Conservation (phyloP, 2,113 vertebrate species). For the Sclerurus mexicanus region DNA sequence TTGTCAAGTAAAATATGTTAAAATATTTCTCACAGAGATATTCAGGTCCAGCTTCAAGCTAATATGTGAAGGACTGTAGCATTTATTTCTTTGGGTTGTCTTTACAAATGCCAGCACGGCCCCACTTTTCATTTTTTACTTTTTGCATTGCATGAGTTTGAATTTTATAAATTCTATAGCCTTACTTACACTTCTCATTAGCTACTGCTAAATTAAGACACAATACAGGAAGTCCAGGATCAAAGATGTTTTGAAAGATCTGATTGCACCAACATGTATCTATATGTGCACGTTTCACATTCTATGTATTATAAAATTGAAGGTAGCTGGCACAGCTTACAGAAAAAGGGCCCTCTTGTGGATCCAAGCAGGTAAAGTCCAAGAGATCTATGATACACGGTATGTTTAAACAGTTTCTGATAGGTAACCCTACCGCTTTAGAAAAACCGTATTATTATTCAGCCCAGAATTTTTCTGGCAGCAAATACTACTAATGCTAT, state of each 20-base stretch:
- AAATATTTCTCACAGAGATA: not conserved
- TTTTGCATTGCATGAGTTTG: not conserved
- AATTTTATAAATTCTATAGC: not conserved
- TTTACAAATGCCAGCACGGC: not conserved
- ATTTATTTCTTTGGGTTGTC: not conserved
- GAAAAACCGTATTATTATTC: not conserved
- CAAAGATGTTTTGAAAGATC: not conserved
- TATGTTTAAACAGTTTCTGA: not conserved
- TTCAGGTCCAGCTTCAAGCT: not conserved
- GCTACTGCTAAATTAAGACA: not conserved
- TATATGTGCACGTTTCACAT: rapidly evolving
- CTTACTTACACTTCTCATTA: not conserved
- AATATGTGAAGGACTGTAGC: not conserved
- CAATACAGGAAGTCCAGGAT: not conserved
- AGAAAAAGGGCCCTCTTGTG: constrained; percentile 72
- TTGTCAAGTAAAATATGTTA: not conserved
- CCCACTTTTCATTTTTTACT: not conserved
- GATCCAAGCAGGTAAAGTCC: constrained; percentile 13
- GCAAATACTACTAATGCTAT: not conserved
- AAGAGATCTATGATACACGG: not conserved
- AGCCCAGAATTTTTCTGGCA: not conserved
- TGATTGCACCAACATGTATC: not conserved
- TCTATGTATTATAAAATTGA: not conserved
- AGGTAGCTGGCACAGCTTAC: not conserved
- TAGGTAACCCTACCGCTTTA: not conserved